Conservation (phyloP, 1,140 invertebrate genomes). For the Trachymyrmex septentrionalis region DNA sequence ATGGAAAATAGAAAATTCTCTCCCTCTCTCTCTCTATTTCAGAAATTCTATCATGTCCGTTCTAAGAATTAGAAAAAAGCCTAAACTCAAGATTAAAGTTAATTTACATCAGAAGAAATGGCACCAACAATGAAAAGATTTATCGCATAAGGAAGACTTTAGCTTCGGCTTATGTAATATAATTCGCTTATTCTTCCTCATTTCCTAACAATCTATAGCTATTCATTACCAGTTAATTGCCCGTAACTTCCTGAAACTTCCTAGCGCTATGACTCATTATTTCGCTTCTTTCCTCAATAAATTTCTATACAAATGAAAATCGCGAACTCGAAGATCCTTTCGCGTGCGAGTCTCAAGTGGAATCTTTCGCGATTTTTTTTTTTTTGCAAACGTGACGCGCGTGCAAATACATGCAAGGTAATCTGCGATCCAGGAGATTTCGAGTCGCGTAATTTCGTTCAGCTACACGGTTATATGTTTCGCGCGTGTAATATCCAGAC, state of each 20-base stretch:
- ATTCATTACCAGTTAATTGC: not conserved
- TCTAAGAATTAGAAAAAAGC: too few species aligned
- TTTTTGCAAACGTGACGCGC: not conserved
- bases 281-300: not conserved
- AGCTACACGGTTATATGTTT: too few species aligned
- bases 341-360: not conserved
- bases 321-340: not conserved
- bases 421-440: not conserved
- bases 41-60: not conserved
- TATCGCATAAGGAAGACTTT: not conserved
- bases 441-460: not conserved
- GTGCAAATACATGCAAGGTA: not conserved
- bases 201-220: not conserved
- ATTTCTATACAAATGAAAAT: too few species aligned
- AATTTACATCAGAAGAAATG: not conserved
- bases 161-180: not conserved
- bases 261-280: not conserved
- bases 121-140: not conserved
- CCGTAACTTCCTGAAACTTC: not conserved
- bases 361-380: not conserved
- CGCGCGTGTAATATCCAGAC: too few species aligned
- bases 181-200: not conserved
- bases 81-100: too few species aligned
- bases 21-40: not conserved
- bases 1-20: not conserved